phyloP scores from a whole-genome alignment of 2,797 vertebrate genomes.

The Sciurus carolinensis region DNA sequence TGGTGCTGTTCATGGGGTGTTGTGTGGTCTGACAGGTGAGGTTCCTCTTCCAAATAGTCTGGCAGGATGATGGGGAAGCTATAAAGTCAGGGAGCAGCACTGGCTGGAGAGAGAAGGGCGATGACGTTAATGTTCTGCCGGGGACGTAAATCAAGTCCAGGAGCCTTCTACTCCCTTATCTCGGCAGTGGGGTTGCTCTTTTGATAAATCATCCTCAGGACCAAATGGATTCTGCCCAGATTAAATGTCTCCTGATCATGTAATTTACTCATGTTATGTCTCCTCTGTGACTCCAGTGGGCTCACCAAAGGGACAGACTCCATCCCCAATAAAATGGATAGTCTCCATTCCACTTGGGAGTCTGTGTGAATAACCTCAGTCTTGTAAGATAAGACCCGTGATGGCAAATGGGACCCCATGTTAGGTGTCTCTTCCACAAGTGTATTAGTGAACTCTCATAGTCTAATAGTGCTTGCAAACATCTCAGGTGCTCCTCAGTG shows the following conservation, averaged over 20 bases:
- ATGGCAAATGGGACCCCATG: neutral
- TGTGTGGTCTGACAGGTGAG: neutral
- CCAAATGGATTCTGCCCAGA: conserved; percentile 61
- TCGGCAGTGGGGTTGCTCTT: conserved; percentile 64
- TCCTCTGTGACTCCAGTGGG: neutral
- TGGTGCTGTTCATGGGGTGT: conserved; percentile 44
- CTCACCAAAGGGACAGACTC: neutral
- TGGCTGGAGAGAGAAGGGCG: neutral
- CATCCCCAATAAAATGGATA: neutral
- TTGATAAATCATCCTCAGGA: conserved; percentile 78
- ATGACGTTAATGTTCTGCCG: conserved; percentile 11
- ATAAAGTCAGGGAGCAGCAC: conserved; percentile 68
- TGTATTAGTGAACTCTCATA: neutral
- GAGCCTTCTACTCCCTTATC: conserved; percentile 69
- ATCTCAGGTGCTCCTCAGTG: no score
- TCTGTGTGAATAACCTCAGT: neutral
- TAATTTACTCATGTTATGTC: conserved; percentile 38
- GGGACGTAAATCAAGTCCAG: conserved; percentile 75
- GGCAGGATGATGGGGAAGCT: conserved; percentile 62
- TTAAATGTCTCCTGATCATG: conserved; percentile 51
- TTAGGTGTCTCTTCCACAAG: neutral
- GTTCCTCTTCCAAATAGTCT: neutral
- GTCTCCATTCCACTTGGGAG: accelerated
- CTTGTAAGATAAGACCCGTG: neutral
- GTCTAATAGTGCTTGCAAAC: neutral